These are phyloP conservation scores for Epirrhoe alternata DNA, from an alignment of 2,888 invertebrate genomes.

Conservation along the genomic window DNA sequence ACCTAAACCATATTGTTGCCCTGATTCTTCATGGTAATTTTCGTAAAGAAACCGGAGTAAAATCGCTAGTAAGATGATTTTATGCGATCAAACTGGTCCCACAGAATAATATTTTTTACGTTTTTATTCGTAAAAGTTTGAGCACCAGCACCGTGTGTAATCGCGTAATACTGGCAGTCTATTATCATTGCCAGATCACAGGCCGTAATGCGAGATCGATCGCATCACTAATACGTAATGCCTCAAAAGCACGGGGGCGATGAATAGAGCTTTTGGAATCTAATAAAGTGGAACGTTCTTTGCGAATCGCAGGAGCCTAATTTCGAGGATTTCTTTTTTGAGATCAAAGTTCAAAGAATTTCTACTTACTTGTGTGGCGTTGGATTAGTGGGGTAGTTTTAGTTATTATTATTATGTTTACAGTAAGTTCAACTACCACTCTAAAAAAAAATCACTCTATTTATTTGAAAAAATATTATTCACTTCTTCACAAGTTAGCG, in stretches of 20 bases:
- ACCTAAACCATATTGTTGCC: no score
- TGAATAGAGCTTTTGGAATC: slow-evolving; percentile 82
- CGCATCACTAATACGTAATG: slow-evolving; percentile 77
- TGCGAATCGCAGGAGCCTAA: slow-evolving; percentile 65
- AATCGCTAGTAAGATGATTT: no score
- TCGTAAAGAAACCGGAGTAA: no score
- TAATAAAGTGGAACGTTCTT: slow-evolving; percentile 81
- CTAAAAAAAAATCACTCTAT: no score
- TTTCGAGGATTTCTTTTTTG: slow-evolving; percentile 50
- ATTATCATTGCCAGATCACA: slow-evolving; percentile 78
- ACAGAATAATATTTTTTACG: background rate
- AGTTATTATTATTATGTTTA: no score
- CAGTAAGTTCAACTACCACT: no score
- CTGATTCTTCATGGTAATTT: no score
- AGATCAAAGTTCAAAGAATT: slow-evolving; percentile 13
- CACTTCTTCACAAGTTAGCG: no score
- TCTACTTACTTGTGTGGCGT: background rate
- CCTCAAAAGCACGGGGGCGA: slow-evolving; percentile 75
- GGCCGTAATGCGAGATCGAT: slow-evolving; percentile 75
- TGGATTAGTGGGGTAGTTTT: no score
- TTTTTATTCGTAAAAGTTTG: slow-evolving; percentile 54
- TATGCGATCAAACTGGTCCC: no score
- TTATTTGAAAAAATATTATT: no score
- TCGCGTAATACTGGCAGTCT: slow-evolving; percentile 72
- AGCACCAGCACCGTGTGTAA: slow-evolving; percentile 56